A percentile compares a stretch with the other conserved stretches of the same genome.
These are phyloP conservation scores for Copidosoma aretas DNA, from an alignment of 2,888 invertebrate species.

Conservation along the genomic window DNA sequence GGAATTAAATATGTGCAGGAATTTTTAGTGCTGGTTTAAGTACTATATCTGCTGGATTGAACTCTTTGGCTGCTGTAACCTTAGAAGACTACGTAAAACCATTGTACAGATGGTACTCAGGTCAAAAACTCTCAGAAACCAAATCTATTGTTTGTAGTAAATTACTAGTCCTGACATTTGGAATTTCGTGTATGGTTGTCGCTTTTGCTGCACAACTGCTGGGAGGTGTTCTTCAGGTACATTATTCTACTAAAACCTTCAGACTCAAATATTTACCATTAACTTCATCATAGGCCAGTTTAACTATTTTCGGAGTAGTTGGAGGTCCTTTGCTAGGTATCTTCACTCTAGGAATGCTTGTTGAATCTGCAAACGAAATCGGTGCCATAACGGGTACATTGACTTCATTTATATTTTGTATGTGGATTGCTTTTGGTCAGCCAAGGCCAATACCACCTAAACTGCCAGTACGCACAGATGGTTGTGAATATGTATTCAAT, in stretches of 20 bases:
- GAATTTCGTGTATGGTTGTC: conserved; percentile 77
- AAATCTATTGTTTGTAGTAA: conserved; percentile 61
- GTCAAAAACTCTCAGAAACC: conserved; percentile 45
- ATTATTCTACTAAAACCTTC: not conserved
- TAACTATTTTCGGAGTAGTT: conserved; percentile 86
- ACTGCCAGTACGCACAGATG: conserved; percentile 68
- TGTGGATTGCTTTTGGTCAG: conserved; percentile 87
- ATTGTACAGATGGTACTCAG: conserved; percentile 43
- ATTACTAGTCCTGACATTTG: conserved; percentile 75
- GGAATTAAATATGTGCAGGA: conserved; percentile 59
- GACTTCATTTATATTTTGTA: conserved; percentile 71
- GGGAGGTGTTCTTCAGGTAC: conserved; percentile 81
- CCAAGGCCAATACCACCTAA: conserved; percentile 71
- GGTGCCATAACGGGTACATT: conserved; percentile 75
- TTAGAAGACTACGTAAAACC: conserved; percentile 82
- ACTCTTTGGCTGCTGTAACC: conserved; percentile 89
- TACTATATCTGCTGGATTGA: conserved; percentile 89
- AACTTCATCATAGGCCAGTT: conserved; percentile 65
- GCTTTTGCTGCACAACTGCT: conserved; percentile 84
- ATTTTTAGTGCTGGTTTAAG: conserved; percentile 91
- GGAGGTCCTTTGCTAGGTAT: conserved; percentile 87
- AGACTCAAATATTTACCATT: not conserved
- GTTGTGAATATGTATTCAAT: conserved; percentile 61
- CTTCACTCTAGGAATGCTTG: conserved; percentile 86
- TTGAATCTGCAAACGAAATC: conserved; percentile 74